Evolutionary conservation across 1,140 invertebrate genomes (phyloP), one percentile per base, ranked within the genome.

Genomic region (Zaprionus kolodkinae): DNA sequence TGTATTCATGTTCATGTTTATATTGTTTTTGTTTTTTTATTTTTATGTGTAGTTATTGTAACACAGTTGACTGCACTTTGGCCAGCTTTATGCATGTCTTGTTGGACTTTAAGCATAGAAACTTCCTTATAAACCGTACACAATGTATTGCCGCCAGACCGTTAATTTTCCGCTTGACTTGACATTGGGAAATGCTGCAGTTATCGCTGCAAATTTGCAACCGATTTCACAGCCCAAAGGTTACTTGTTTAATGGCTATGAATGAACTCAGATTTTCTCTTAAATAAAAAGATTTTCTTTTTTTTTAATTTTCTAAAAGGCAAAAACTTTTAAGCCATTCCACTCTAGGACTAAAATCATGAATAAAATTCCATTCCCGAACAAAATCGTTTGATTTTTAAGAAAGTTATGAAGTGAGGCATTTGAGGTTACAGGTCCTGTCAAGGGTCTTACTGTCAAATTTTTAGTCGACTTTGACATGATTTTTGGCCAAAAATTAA

Each of bases 61-160:
- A 17, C 54, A 76, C 72, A 76, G 67, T 76, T 65, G 72, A 64
- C 30, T 76, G 72, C 72, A 76, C 38, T 71, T 65, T 17, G 21
- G 57, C 50, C 35, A 66, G 54, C 15, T 66, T 56, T 21, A 21
- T 62, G 30, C 21, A 60, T 30, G 36, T 63, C 33, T 21, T 35
- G 35, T 21, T 30, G 13, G 6, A 35, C 15, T 27, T 21, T 50
- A 43, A 61, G 36, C 64, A 57, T 61, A 54, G 61, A 45, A 72
- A 84, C 68, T 84, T 82, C 76, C 81, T 83, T 68, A 68, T 82
- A 57, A 50, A 72, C 62, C 43, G 36, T 38, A 55, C 48, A 68
- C 72, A 40, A 40, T 45, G 40, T 45, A 45, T 45, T 45, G 17
- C 45, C 15, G 27, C 15, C 40, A 27, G 40, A 45, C 52, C 56